Conservation (phyloP, 2,888 invertebrate genomes). For the Troilus luridus region DNA sequence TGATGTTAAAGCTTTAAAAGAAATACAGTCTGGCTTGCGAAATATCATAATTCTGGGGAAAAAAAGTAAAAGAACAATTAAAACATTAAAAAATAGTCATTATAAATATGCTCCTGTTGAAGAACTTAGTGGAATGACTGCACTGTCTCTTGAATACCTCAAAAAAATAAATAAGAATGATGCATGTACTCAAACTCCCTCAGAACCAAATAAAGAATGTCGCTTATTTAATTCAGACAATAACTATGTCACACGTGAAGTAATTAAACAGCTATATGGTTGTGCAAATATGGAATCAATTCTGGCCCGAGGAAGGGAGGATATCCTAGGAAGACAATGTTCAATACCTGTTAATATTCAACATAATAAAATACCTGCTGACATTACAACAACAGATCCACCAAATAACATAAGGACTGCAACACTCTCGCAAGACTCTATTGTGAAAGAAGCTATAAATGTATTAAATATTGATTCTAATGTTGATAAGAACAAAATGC, state of each 20-base stretch:
- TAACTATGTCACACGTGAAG: not conserved
- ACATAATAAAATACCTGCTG: not conserved
- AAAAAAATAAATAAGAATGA: not conserved
- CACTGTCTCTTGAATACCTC: not conserved
- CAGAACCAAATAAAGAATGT: not conserved
- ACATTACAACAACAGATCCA: not conserved
- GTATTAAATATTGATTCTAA: not conserved
- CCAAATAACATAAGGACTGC: not conserved
- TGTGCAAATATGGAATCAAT: not conserved
- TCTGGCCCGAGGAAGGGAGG: not conserved
- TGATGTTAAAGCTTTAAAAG: constrained; percentile 10
- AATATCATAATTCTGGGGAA: not conserved
- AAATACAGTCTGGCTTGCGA: not conserved
- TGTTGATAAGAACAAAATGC: not conserved
- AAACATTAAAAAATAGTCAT: not conserved
- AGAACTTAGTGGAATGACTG: not conserved
- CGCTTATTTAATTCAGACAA: not conserved
- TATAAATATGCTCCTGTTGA: not conserved
- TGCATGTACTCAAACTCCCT: not conserved
- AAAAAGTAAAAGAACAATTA: not conserved
- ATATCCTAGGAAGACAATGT: not conserved
- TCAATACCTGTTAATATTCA: not conserved
- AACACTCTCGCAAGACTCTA: not conserved
- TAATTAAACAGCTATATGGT: not conserved
- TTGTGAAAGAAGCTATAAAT: not conserved